A percentile compares a stretch with the other conserved stretches of the same genome.
phyloP scores from a whole-genome alignment of 2,888 invertebrate species.

The Drosophila kuntzei region DNA sequence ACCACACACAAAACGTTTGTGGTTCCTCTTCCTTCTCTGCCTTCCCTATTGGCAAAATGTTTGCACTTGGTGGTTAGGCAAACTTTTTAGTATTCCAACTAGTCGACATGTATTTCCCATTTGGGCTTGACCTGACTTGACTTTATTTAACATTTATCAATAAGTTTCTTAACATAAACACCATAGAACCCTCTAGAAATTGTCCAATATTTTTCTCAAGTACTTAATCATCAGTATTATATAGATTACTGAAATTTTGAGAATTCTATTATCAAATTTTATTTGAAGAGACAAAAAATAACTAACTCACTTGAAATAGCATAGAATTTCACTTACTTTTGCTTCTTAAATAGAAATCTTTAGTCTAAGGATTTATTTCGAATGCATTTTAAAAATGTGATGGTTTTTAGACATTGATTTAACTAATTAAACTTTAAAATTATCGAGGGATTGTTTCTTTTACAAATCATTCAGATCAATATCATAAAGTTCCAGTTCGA shows the following conservation, averaged over 20 bases:
- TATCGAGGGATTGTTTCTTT: not conserved
- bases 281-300: not conserved
- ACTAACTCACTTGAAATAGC: not conserved
- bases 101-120: conserved; percentile 15
- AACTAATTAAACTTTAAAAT: not conserved
- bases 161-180: not conserved
- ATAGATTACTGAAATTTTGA: conserved; percentile 1
- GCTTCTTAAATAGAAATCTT: not conserved
- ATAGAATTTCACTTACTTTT: not conserved
- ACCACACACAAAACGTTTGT: conserved; percentile 21
- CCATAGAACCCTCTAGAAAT: conserved; percentile 4
- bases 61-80: conserved; percentile 16
- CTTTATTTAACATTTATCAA: not conserved
- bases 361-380: not conserved
- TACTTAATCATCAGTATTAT: not conserved
- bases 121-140: conserved; percentile 8
- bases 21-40: conserved; percentile 4
- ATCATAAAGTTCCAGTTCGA: not conserved
- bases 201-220: not conserved
- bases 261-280: conserved; percentile 8
- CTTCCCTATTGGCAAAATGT: conserved; percentile 22
- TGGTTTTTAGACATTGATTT: not conserved
- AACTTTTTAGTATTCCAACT: conserved; percentile 11
- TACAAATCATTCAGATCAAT: not conserved
- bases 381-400: not conserved